A percentile compares a stretch with the other conserved stretches of the same genome.
phyloP scores from a whole-genome alignment of 2,888 invertebrate species.

The Chymomyza fuscimana region DNA sequence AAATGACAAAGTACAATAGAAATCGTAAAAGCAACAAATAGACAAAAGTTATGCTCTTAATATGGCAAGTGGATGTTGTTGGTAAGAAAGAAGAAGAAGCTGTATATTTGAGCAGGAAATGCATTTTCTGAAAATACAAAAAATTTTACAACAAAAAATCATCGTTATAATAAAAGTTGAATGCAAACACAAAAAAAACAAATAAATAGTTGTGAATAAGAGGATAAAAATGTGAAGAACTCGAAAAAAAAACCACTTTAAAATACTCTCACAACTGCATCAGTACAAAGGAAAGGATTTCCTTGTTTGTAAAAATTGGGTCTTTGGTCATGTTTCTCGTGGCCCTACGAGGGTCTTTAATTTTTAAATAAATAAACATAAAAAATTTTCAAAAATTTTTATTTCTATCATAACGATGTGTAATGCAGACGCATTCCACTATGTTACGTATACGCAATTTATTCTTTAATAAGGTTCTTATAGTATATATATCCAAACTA shows the following conservation, averaged over 20 bases:
- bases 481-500: no score
- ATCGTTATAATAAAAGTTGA: slow-evolving; percentile 46
- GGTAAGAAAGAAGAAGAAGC: slow-evolving; percentile 11
- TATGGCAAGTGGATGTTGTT: neutral
- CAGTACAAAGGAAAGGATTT: no score
- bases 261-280: no score
- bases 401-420: no score
- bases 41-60: neutral
- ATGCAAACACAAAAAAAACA: slow-evolving; percentile 32
- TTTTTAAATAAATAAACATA: no score
- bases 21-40: neutral
- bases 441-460: no score
- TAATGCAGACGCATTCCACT: no score
- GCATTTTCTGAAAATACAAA: neutral
- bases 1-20: neutral
- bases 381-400: no score
- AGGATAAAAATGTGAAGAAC: neutral
- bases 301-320: no score
- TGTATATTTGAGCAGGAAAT: slow-evolving; percentile 18
- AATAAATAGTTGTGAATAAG: neutral
- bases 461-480: no score
- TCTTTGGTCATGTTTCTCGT: no score
- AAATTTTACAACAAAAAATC: neutral
- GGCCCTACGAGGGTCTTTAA: no score
- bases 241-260: neutral